phyloP scores from a whole-genome alignment of 2,888 invertebrate genomes.

The Ariolimax columbianus region DNA sequence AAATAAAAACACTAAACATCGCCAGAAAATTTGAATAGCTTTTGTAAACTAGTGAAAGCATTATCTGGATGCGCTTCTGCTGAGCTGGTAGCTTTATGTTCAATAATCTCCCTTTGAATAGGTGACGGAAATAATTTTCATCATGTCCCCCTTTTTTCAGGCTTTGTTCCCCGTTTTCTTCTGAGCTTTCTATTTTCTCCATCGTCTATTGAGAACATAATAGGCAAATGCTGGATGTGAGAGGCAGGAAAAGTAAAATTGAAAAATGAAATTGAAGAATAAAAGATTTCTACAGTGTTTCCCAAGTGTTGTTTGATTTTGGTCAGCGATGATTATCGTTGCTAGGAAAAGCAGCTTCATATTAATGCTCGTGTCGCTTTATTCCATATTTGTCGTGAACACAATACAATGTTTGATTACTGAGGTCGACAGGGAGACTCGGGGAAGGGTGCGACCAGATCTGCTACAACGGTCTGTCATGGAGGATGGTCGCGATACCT shows the following conservation, averaged over 20 bases:
- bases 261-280: neutral
- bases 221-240: neutral
- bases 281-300: neutral
- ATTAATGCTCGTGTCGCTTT: neutral
- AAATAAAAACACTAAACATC: constrained; percentile 2
- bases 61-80: neutral
- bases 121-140: constrained; percentile 1
- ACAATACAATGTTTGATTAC: neutral
- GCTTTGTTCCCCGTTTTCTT: neutral
- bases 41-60: neutral
- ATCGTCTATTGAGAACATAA: neutral
- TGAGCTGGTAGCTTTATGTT: neutral
- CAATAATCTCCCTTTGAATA: neutral
- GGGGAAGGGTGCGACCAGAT: neutral
- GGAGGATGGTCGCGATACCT: neutral
- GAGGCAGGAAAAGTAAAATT: neutral
- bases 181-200: neutral
- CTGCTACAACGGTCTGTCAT: neutral
- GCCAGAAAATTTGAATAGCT: constrained; percentile 4
- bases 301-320: neutral
- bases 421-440: neutral
- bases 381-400: neutral
- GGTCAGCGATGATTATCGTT: constrained; percentile 2
- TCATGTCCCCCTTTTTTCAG: neutral
- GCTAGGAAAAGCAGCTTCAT: neutral